Base-by-base conservation (phyloP, 1,140 invertebrate genomes). In the Penaeus vannamei region DNA sequence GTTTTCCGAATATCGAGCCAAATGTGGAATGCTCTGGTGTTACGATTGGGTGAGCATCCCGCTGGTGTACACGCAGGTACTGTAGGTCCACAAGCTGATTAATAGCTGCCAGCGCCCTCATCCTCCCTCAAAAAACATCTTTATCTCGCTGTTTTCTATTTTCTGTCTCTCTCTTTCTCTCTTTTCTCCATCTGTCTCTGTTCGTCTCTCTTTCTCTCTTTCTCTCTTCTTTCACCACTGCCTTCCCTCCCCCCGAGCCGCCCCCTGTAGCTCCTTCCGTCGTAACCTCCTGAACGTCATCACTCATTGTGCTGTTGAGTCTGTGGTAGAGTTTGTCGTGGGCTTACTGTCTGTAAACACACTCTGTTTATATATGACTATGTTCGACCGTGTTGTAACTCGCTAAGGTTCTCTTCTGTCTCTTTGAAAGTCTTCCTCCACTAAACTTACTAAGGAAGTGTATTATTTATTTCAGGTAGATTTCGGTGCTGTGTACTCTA, bases 21-120 rank as follows among this genome's bases (percentile, higher is more conserved):
- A 95, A 92, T 96, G 95, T 92, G 95, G 95, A n/a, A 92, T 95
- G 83, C 93, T 96, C 83, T 96, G 96, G 94, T 96, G 95, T 90
- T 99, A 98, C 93, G 98, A 99, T 94, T 99, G 97, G 92, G 98
- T 99, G 92, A 98, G 97, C 93, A 97, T 99, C 89, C 98, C 98
- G 62, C 95, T 99, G 46, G 98, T 99, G 85, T 99, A 99, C 93
- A 99, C 98, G 80, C 98, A 99, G 96, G 85, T 86, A 86, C 76
- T 86, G 85, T 86, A 64, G 76, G 72, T 53, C 46, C 85, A 32
- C 85, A 36, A 60, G 53, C 53, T 53, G 53, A 53, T 53, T 53
- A 53, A 32, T 62, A 53, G n/a, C n/a, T 29, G 62, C 29, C 62
- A n/a, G 64, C 64, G 66, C 26, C 19, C 61, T n/a, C 61, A 66